A percentile compares a stretch with the other conserved stretches of the same genome.
Conservation (phyloP, 2,888 invertebrate genomes). For the Oxytorus armatus region DNA sequence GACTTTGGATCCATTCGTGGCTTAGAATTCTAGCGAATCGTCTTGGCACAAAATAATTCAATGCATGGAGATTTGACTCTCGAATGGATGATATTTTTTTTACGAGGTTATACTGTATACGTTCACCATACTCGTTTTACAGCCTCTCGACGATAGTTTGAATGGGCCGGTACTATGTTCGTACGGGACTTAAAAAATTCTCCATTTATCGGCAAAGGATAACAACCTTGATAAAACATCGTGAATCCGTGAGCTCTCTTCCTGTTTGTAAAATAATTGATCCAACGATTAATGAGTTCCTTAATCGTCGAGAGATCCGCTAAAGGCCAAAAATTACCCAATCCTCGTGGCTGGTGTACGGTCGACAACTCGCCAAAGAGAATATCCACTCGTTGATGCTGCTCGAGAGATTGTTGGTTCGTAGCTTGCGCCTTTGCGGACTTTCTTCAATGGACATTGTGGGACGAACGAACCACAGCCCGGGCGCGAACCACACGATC, state of each 20-base stretch:
- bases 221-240: neutral
- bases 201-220: no score
- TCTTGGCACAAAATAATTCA: no score
- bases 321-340: conserved; percentile 58
- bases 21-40: no score
- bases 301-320: conserved; percentile 12
- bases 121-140: no score
- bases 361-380: conserved; percentile 25
- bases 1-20: no score
- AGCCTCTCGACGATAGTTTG: no score
- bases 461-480: conserved; percentile 41
- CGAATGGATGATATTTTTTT: no score
- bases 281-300: conserved; percentile 68
- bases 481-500: neutral
- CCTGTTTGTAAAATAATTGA: conserved; percentile 69
- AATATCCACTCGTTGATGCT: conserved; percentile 31
- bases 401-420: conserved; percentile 65
- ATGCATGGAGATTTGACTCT: no score
- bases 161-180: no score
- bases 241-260: neutral
- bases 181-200: no score
- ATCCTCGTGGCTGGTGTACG: conserved; percentile 39
- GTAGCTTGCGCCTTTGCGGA: conserved; percentile 4
- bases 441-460: conserved; percentile 69
- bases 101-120: no score